These are phyloP conservation scores for Spilosoma lubricipeda DNA, from an alignment of 2,888 invertebrate genomes.

Conservation along the genomic window DNA sequence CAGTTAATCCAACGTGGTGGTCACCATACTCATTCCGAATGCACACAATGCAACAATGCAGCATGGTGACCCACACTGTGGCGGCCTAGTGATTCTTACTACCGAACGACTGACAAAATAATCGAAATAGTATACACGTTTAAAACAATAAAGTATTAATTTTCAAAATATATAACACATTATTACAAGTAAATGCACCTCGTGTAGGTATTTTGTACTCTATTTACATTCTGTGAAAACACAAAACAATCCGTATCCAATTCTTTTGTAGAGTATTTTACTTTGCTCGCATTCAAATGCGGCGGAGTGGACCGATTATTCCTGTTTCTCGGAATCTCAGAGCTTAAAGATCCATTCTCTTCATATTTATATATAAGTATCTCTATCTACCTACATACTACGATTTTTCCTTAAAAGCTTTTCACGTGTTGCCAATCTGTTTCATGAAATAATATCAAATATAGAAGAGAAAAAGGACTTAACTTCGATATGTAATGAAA, in stretches of 20 bases:
- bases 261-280: conserved; percentile 49
- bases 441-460: conserved; percentile 2
- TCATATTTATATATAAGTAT: conserved; percentile 13
- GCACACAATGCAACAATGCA: too few species aligned
- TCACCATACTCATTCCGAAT: too few species aligned
- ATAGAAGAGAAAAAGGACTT: not conserved
- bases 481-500: not conserved
- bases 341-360: conserved; percentile 35
- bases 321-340: conserved; percentile 34
- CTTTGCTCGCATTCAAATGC: conserved; percentile 46
- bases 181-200: not conserved
- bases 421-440: not conserved
- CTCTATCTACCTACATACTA: not conserved
- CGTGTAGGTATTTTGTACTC: not conserved
- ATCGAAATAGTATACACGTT: too few species aligned
- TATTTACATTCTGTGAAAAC: conserved; percentile 25
- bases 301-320: conserved; percentile 47
- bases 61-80: too few species aligned
- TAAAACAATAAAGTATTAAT: not conserved
- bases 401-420: conserved; percentile 4
- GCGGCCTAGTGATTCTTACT: too few species aligned
- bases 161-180: not conserved
- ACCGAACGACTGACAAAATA: too few species aligned
- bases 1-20: too few species aligned
- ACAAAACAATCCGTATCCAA: conserved; percentile 35